Evolutionary conservation across 2,888 invertebrate species (phyloP).

Genomic region (Drosophila paranaensis): DNA sequence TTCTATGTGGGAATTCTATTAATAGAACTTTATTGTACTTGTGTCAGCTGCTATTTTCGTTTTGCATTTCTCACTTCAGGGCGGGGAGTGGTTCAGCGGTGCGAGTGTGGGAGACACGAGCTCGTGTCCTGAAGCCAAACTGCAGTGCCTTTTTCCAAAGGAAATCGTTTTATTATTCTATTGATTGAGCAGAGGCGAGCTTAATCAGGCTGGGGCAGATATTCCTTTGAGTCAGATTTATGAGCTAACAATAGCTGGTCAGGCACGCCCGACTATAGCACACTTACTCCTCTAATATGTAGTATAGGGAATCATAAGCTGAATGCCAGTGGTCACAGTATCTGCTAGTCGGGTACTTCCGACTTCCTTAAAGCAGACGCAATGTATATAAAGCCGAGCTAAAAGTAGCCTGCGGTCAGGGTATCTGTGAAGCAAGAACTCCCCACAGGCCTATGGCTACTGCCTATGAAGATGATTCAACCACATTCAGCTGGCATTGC

Average conservation of each 20-base stretch:
- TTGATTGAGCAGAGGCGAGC: neutral
- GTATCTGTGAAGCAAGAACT: neutral
- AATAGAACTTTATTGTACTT: neutral
- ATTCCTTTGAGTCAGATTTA: neutral
- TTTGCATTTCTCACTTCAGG: constrained; percentile 3
- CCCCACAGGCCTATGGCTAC: neutral
- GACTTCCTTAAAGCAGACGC: too few relatives aligned
- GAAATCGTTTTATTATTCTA: neutral
- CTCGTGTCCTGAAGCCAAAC: neutral
- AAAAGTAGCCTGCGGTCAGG: too few relatives aligned
- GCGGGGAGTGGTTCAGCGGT: neutral
- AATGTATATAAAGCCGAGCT: too few relatives aligned
- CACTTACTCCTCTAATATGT: neutral
- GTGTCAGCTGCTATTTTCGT: neutral
- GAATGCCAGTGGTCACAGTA: neutral
- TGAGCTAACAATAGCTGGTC: neutral
- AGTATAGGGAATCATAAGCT: neutral
- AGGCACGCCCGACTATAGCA: neutral
- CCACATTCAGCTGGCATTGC: neutral
- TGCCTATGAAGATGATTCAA: neutral
- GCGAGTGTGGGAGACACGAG: neutral
- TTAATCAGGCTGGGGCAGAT: neutral
- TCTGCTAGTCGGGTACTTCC: too few relatives aligned
- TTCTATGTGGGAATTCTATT: neutral
- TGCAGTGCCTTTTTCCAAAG: neutral